Evolutionary conservation across 2,797 vertebrate genomes (phyloP).

Genomic region (Schizothorax lantsangensis): DNA sequence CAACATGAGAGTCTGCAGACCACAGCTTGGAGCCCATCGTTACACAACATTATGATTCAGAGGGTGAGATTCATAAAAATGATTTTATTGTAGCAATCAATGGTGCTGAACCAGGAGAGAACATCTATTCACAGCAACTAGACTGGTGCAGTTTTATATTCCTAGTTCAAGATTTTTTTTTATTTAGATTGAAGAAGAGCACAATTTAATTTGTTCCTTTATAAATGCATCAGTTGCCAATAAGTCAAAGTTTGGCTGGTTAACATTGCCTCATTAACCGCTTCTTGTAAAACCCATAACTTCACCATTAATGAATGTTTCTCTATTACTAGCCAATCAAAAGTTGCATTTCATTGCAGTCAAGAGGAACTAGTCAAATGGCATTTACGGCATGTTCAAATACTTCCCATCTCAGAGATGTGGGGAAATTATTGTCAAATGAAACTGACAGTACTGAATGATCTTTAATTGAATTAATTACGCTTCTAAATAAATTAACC

Average conservation of each 20-base stretch:
- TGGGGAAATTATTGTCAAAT: background rate
- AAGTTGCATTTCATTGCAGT: background rate
- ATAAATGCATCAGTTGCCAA: background rate
- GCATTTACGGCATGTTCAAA: background rate
- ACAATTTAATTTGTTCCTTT: background rate
- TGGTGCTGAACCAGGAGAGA: constrained; percentile 28
- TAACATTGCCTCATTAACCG: background rate
- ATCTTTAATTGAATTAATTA: background rate
- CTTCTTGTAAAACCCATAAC: background rate
- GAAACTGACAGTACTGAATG: background rate
- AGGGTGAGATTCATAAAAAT: constrained; percentile 4
- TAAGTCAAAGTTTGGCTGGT: background rate
- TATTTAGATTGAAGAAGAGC: background rate
- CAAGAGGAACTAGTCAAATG: background rate
- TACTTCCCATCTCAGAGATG: background rate
- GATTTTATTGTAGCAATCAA: constrained; percentile 13
- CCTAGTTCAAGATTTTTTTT: background rate
- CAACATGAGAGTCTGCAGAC: background rate
- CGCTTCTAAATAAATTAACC: background rate
- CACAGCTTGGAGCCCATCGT: background rate
- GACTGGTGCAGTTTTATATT: background rate
- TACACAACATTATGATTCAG: constrained; percentile 17
- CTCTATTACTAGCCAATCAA: background rate
- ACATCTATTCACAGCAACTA: constrained; percentile 4
- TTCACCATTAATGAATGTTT: background rate